Conservation (phyloP, 2,888 invertebrate species). For the Amphipoea oculea region DNA sequence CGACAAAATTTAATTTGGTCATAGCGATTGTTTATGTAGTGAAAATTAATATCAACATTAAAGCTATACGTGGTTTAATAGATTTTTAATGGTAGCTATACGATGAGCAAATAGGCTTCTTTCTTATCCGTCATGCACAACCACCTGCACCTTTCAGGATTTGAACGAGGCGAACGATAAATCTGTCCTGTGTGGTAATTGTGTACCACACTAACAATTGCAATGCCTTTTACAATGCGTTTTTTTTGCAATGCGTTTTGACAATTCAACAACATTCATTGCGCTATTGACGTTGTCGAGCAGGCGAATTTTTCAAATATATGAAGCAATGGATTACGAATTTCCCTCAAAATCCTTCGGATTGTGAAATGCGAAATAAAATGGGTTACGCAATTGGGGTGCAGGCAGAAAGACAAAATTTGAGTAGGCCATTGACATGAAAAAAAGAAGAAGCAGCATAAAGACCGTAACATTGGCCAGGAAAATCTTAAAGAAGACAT, state of each 20-base stretch:
- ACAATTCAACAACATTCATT: not conserved
- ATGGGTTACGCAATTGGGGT: not conserved
- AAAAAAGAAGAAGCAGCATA: not conserved
- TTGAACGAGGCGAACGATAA: not conserved
- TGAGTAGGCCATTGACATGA: not conserved
- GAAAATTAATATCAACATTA: not conserved
- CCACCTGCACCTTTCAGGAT: not conserved
- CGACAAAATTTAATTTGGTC: constrained; percentile 21
- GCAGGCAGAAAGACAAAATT: not conserved
- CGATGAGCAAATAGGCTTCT: not conserved
- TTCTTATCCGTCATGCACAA: not conserved
- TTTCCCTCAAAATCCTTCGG: not conserved
- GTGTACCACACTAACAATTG: not conserved
- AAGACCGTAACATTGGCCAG: not conserved
- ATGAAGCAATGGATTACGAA: not conserved
- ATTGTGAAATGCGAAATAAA: too few species aligned
- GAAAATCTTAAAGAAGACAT: not conserved
- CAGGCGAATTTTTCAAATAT: not conserved
- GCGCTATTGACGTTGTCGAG: not conserved
- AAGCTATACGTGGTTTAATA: not conserved
- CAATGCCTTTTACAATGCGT: not conserved
- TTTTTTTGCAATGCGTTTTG: too few species aligned
- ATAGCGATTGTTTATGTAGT: constrained; percentile 8
- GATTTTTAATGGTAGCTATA: not conserved
- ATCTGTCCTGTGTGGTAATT: not conserved